These are phyloP conservation scores for Pseudocheirus occidentalis DNA, from an alignment of 2,797 vertebrate genomes.

Conservation along the genomic window DNA sequence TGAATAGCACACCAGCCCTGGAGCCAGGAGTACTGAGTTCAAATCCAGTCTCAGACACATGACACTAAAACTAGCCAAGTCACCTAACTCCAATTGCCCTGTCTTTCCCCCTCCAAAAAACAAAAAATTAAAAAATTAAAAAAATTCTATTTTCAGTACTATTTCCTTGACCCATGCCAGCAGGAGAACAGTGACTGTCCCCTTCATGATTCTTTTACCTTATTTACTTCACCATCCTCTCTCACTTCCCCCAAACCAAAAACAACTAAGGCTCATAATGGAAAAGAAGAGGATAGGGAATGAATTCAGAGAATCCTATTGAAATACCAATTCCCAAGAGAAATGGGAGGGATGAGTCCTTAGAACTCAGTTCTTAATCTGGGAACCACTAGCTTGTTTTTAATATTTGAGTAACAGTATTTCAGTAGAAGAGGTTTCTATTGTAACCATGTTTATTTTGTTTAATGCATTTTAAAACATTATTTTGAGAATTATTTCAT, in stretches of 20 bases:
- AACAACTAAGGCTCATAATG: background rate
- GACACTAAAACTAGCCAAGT: too few relatives aligned
- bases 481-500: background rate
- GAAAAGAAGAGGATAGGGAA: background rate
- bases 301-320: constrained; percentile 30
- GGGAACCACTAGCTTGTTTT: background rate
- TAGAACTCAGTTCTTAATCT: background rate
- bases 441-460: background rate
- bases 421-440: background rate
- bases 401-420: background rate
- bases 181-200: background rate
- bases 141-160: background rate
- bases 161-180: background rate
- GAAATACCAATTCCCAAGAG: background rate
- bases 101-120: too few relatives aligned
- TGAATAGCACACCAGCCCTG: too few relatives aligned
- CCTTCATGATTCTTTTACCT: background rate
- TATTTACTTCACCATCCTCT: background rate
- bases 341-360: constrained; percentile 20
- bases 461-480: background rate
- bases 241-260: background rate
- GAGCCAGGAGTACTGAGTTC: too few relatives aligned
- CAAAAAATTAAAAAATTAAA: too few relatives aligned
- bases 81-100: too few relatives aligned
- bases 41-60: too few relatives aligned